Percentiles rank a stretch among this genome's conserved stretches.
Conservation (phyloP, 2,113 vertebrate species). For the Sinosuthora webbiana region DNA sequence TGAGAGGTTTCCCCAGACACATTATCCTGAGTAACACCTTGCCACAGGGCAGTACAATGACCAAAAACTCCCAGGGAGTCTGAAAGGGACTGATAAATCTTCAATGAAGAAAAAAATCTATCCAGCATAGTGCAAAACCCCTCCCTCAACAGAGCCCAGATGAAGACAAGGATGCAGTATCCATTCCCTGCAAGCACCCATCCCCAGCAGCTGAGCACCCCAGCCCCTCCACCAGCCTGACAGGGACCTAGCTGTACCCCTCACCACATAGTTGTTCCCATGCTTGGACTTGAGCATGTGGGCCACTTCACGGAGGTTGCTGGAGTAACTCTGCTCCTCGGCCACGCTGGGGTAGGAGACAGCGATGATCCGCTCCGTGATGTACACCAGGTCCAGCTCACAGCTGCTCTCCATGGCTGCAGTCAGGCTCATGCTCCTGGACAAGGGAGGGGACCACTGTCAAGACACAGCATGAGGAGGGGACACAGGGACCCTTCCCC, state of each 20-base stretch:
- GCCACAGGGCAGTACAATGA: neutral
- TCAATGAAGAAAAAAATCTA: neutral
- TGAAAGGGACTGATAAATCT: neutral
- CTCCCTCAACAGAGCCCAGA: neutral
- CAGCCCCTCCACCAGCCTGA: neutral
- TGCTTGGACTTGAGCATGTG: slow-evolving; percentile 98
- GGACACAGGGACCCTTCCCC: neutral
- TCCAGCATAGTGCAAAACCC: neutral
- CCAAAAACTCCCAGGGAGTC: neutral
- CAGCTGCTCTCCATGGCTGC: slow-evolving; percentile 89
- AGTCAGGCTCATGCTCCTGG: slow-evolving; percentile 72
- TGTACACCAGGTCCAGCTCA: slow-evolving; percentile 86
- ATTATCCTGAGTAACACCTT: neutral
- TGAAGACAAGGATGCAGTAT: neutral
- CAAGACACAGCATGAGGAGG: fast-evolving
- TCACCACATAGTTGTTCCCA: slow-evolving; percentile 91
- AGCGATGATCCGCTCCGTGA: slow-evolving; percentile 79
- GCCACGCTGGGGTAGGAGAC: slow-evolving; percentile 87
- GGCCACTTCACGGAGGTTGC: slow-evolving; percentile 91
- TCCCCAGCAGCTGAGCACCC: neutral
- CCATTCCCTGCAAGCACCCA: neutral
- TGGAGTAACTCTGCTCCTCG: slow-evolving; percentile 87
- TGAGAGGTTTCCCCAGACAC: neutral
- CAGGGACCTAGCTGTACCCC: fast-evolving
- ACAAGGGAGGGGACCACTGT: neutral